Percentiles rank a stretch among this genome's conserved stretches.
Evolutionary conservation across 53 echinoderm and acorn worm genomes (phyloP).

Genomic region (Echinometra lucunter): DNA sequence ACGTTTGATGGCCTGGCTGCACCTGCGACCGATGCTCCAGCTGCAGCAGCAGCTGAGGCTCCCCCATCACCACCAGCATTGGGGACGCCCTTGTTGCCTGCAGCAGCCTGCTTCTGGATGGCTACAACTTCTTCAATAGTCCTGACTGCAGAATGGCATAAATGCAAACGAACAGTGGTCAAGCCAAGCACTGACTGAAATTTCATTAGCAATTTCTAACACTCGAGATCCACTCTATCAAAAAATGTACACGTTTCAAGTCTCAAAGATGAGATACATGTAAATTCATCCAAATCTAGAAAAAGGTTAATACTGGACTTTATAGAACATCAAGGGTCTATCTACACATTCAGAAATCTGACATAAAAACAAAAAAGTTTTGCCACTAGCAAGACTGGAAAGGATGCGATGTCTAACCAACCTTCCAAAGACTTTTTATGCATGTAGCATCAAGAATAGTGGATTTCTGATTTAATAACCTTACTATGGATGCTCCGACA

Average conservation of each 20-base stretch:
- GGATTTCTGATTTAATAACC: too few relatives aligned
- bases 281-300: too few relatives aligned
- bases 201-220: background rate
- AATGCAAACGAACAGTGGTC: background rate
- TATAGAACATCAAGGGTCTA: too few relatives aligned
- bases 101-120: constrained; percentile 50
- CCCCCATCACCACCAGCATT: constrained; percentile 11
- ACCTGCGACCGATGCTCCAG: background rate
- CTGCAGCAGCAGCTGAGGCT: background rate
- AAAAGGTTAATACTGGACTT: too few relatives aligned
- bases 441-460: too few relatives aligned
- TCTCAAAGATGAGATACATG: too few relatives aligned
- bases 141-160: constrained; percentile 50
- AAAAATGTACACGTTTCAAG: background rate
- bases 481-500: too few relatives aligned
- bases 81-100: constrained; percentile 14
- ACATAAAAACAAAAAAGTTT: too few relatives aligned
- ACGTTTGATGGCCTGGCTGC: background rate
- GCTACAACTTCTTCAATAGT: constrained; percentile 81
- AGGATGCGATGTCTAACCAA: too few relatives aligned
- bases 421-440: too few relatives aligned
- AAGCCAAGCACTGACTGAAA: background rate
- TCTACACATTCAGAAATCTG: too few relatives aligned
- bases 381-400: too few relatives aligned
- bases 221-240: background rate